Evolutionary conservation across 2,797 vertebrate species (phyloP), one percentile per base, ranked within the genome.

Genomic region (Mormyrops attenuatus): DNA sequence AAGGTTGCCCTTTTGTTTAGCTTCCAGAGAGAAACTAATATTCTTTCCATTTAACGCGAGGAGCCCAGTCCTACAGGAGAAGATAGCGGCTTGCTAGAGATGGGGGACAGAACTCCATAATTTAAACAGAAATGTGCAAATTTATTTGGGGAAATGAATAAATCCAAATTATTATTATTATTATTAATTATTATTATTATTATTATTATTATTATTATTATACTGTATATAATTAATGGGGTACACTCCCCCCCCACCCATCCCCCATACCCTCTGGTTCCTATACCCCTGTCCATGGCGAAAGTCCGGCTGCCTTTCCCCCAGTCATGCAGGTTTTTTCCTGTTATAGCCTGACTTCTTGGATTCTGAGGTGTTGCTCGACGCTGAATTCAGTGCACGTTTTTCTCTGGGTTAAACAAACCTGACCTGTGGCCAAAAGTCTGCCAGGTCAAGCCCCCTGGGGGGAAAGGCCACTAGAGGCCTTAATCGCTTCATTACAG

Each of bases 1-100:
- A 88, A 88, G 38, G 38, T 49, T 69, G 41, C 57, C 60, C 87
- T 88, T 69, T 88, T 38, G n/a, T 44, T 66, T 69, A 88, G 38
- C 41, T 88, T 44, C 15, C 60, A 69, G 41, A 44, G 41, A 44
- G 41, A 88, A 88, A 50, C 87, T 66, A 66, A 88, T 66, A 66
- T 88, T 88, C 57, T 88, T 44, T 88, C 87, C 41, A 88, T 41
- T 55, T 66, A 26, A 69, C 41, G 38, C 4, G 11, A 60, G 66
- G 44, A 66, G 17, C 22, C 5, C 22, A 49, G 3, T 49, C 41
- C 57, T 44, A 66, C 7, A n/a, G 20, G 57, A 50, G 57, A 88
- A 41, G 82, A 30, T 30, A 26, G 57, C 0, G 5, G 9, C 26
- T 53, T 22, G 9, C 87, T 4, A 22, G n/a, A 66, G 30, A 88